phyloP scores from a whole-genome alignment of 2,888 invertebrate species.

The Darwinula stevensoni region DNA sequence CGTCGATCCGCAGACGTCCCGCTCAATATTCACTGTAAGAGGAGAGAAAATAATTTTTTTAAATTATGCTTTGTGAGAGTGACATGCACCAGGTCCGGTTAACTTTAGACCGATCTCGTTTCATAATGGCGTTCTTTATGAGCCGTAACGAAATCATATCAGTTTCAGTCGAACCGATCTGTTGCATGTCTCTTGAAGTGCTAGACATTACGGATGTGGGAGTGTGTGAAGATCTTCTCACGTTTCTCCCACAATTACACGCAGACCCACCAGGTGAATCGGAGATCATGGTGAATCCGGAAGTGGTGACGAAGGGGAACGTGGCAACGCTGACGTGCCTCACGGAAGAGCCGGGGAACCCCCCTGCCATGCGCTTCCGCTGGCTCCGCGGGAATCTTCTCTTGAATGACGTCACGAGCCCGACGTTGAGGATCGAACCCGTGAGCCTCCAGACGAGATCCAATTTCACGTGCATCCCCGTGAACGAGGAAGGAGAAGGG shows the following conservation, averaged over 20 bases:
- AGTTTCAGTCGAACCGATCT: too few relatives aligned
- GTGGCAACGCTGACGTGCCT: conserved; percentile 53
- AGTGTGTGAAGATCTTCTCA: not conserved
- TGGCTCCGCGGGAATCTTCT: conserved; percentile 50
- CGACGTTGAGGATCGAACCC: conserved; percentile 47
- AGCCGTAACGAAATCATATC: too few relatives aligned
- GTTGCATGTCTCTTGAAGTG: too few relatives aligned
- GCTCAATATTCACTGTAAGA: conserved; percentile 49
- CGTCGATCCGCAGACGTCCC: conserved; percentile 41
- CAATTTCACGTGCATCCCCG: conserved; percentile 63
- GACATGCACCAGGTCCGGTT: too few relatives aligned
- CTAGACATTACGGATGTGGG: too few relatives aligned
- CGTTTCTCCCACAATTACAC: conserved; percentile 1
- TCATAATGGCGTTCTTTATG: too few relatives aligned
- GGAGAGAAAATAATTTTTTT: conserved; percentile 4
- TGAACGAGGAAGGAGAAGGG: conserved; percentile 54
- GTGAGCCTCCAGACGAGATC: conserved; percentile 57
- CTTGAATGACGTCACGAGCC: conserved; percentile 38
- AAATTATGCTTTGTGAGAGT: too few relatives aligned
- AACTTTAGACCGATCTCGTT: too few relatives aligned
- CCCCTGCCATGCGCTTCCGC: conserved; percentile 26
- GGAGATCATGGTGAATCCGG: conserved; percentile 36
- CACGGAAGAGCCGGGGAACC: conserved; percentile 51
- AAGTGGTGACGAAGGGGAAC: conserved; percentile 47
- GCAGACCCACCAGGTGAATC: conserved; percentile 62